Evolutionary conservation across 2,797 vertebrate species (phyloP).

Genomic region (Spondyliosoma cantharus): DNA sequence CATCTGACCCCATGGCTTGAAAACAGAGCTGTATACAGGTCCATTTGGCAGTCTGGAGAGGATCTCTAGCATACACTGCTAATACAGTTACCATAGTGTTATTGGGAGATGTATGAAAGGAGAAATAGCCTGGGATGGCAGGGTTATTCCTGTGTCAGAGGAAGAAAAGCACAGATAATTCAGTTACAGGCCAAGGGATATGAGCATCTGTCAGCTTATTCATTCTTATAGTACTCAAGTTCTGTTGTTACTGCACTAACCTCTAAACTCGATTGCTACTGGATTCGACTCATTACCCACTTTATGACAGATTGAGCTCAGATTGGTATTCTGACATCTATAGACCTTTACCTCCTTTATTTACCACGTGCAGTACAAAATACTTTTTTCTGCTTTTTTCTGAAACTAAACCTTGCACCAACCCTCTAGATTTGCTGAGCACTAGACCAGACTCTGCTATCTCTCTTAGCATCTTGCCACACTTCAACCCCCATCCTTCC

Average conservation of each 20-base stretch:
- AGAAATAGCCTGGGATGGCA: constrained; percentile 86
- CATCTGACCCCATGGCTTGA: constrained; percentile 78
- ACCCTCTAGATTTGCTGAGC: constrained; percentile 39
- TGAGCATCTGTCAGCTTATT: constrained; percentile 71
- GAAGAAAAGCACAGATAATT: constrained; percentile 85
- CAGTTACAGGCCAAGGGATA: constrained; percentile 82
- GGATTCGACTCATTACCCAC: constrained; percentile 52
- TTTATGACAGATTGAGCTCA: constrained; percentile 44
- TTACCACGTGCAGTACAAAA: neutral
- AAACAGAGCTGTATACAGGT: constrained; percentile 60
- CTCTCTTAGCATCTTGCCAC: constrained; percentile 50
- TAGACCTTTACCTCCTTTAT: constrained; percentile 32
- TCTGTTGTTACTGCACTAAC: constrained; percentile 54
- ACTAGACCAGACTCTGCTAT: constrained; percentile 43
- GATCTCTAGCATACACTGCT: constrained; percentile 88
- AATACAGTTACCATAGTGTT: constrained; percentile 92
- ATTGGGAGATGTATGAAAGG: constrained; percentile 91
- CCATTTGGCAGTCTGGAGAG: constrained; percentile 86
- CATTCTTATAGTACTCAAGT: constrained; percentile 59
- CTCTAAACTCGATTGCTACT: constrained; percentile 44
- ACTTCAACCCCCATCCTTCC: constrained; percentile 51
- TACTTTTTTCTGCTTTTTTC: constrained; percentile 51
- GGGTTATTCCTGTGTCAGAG: constrained; percentile 89
- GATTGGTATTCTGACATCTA: constrained; percentile 37
- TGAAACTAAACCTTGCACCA: constrained; percentile 35